phyloP scores from a whole-genome alignment of 2,113 vertebrate species.

The Mus musculus region GRCm39 chr17:80478001-80478500 shows the following conservation, averaged over 20 bases:
- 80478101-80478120: neutral
- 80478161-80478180: neutral
- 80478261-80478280: neutral
- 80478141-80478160: neutral
- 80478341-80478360: neutral
- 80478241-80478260: neutral
- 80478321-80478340: neutral
- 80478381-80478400: constrained; percentile 8
- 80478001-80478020: neutral
- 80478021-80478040: neutral
- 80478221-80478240: neutral
- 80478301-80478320: neutral
- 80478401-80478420: neutral
- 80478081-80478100: neutral
- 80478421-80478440: neutral
- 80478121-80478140: neutral
- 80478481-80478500: neutral
- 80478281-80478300: neutral
- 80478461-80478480: neutral
- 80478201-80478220: neutral
- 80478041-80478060: neutral
- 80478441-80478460: neutral
- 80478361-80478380: neutral
- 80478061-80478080: neutral
- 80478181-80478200: neutral